Conservation (phyloP, 2,888 invertebrate species). For the Leucophenga maculata region DNA sequence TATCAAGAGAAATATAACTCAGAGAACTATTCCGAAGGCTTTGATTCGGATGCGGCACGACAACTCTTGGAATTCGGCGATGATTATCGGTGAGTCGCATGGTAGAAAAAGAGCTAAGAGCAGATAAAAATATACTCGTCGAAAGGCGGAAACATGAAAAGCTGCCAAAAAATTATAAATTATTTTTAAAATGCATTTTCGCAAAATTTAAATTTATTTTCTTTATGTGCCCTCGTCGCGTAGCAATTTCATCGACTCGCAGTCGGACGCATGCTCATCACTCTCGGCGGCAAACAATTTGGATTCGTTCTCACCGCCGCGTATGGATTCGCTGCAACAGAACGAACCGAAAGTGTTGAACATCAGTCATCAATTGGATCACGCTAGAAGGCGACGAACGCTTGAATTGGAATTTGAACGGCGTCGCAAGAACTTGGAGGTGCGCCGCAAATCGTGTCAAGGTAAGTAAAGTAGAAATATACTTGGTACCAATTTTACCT, state of each 20-base stretch:
- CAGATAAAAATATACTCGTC: background rate
- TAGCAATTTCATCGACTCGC: slow-evolving; percentile 86
- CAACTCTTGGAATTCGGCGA: slow-evolving; percentile 89
- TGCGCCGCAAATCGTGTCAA: slow-evolving; percentile 70
- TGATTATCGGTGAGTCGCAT: slow-evolving; percentile 79
- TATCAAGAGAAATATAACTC: slow-evolving; percentile 96
- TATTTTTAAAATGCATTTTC: slow-evolving; percentile 20
- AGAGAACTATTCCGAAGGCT: slow-evolving; percentile 89
- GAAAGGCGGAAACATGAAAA: background rate
- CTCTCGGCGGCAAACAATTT: slow-evolving; percentile 78
- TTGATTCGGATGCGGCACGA: slow-evolving; percentile 88
- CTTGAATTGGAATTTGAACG: slow-evolving; percentile 71
- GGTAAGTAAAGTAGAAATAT: slow-evolving; percentile 50
- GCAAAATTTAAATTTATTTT: background rate
- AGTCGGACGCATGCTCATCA: slow-evolving; percentile 89
- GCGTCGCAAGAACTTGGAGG: slow-evolving; percentile 69
- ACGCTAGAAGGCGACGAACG: slow-evolving; percentile 70
- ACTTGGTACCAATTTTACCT: background rate
- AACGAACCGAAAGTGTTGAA: slow-evolving; percentile 64
- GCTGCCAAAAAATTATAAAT: slow-evolving; percentile 16
- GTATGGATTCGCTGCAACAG: slow-evolving; percentile 71
- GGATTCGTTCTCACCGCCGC: slow-evolving; percentile 73
- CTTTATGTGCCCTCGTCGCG: background rate
- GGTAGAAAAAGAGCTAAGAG: background rate
- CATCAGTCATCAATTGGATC: slow-evolving; percentile 70